Base-by-base conservation (phyloP, 1,140 invertebrate species). In the Aricia agestis region DNA sequence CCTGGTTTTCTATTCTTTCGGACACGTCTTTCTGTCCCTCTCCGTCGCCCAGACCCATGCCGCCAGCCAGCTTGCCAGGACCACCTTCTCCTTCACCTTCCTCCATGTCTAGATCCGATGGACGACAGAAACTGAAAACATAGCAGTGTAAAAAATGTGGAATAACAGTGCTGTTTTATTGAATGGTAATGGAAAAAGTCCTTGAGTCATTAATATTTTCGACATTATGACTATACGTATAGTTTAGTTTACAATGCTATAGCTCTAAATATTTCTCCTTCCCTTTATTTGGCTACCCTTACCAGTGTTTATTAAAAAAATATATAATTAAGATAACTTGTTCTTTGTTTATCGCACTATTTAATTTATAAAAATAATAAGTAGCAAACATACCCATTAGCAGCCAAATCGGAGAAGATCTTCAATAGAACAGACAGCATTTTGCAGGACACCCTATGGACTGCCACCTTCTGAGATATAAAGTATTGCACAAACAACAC, bases 1-100 rank as follows among this genome's bases (percentile, higher is more conserved):
- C 92, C 82, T 92, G 91, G 77, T 93, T 96, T 87, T 99, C 97
- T 45, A 99, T 97, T 83, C 94, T 93, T 69, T 99, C 98, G 1
- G 98, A 99, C 6, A 99, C 97, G 92, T 99, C 98, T 82, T 97
- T 98, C 72, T 96, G 94, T 10, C 98, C 98, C 78, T 98, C 96
- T 0, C 98, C 98, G 76, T 99, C 98, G 0, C 97, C 97, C 2
- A 99, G 90, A 0, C 98, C 98, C 87, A 96, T 94, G 11, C 96
- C 96, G 69, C 95, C 94, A 0, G 93, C 91, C 9, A 93, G 83
- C 73, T 94, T 93, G 59, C 94, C 92, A 42, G 93, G 90, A 52
- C 93, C 90, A 17, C 93, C 93, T 76, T 95, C 94, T 71, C 93
- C 94, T 70, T 93, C 92, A 17, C 92, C 92, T 10, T 93, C 93